Conservation (phyloP, 2,797 vertebrate genomes). For the Mormyrops attenuatus region DNA sequence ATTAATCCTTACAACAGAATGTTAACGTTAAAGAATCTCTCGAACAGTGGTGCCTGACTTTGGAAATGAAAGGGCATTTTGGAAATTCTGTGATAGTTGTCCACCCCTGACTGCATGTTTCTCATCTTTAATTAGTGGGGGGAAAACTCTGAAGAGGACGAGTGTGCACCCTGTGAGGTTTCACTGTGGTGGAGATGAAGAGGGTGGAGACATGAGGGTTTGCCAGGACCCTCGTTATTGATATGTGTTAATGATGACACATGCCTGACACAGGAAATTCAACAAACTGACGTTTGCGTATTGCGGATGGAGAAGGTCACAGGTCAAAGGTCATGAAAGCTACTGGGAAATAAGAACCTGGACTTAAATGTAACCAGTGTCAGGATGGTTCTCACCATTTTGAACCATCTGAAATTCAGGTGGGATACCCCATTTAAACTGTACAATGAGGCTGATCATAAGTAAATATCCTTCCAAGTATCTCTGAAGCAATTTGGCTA, state of each 20-base stretch:
- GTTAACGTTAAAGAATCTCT: background rate
- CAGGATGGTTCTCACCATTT: background rate
- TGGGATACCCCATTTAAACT: background rate
- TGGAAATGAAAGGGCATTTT: background rate
- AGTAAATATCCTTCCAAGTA: background rate
- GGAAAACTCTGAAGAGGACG: background rate
- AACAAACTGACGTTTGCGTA: background rate
- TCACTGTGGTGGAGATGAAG: background rate
- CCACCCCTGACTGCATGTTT: background rate
- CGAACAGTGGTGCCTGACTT: background rate
- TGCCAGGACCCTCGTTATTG: background rate
- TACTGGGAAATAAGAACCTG: background rate
- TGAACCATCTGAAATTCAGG: background rate
- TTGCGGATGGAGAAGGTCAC: background rate
- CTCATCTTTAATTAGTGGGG: background rate
- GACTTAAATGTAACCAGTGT: background rate
- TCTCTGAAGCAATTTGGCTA: background rate
- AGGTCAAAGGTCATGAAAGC: background rate
- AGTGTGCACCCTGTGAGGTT: background rate
- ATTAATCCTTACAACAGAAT: constrained; percentile 26
- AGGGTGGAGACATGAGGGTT: background rate
- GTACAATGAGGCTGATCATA: background rate
- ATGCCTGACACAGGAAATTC: background rate
- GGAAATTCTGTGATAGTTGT: background rate
- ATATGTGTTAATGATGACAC: background rate